A percentile compares a stretch with the other conserved stretches of the same genome.
These are phyloP conservation scores for Heliconius sara DNA, from an alignment of 2,888 invertebrate species.

Conservation along the genomic window DNA sequence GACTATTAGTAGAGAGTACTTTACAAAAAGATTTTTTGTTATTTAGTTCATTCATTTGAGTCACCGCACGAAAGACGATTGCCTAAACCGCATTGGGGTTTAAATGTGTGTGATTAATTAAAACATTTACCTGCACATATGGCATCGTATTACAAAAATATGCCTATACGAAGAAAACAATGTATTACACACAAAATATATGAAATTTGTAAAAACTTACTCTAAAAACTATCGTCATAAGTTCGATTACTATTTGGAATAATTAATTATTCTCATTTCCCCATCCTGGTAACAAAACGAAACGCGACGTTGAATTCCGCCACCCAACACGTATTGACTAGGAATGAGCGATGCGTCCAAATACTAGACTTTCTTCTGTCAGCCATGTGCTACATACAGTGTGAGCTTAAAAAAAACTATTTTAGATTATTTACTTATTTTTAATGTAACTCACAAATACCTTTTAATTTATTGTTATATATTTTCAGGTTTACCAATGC, in stretches of 20 bases:
- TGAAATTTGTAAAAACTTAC: background rate
- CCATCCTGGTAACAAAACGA: too few species aligned
- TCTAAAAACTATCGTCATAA: too few species aligned
- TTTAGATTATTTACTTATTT: background rate
- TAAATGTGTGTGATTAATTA: slow-evolving; percentile 3
- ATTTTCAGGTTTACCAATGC: slow-evolving; percentile 89
- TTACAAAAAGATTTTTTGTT: background rate
- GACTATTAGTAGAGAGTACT: background rate
- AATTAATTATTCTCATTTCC: too few species aligned
- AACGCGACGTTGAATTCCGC: too few species aligned
- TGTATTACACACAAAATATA: background rate
- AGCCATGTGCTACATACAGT: background rate
- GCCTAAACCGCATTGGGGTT: background rate
- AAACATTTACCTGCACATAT: slow-evolving; percentile 13
- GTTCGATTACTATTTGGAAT: too few species aligned
- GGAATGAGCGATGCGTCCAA: too few species aligned
- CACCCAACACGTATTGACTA: too few species aligned
- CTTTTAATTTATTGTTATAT: background rate
- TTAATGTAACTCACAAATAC: background rate
- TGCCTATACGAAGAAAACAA: background rate
- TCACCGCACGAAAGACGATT: background rate
- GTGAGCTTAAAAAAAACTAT: background rate
- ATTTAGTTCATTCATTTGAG: background rate
- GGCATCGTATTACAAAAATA: background rate
- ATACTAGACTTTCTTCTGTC: background rate